Base-by-base conservation (phyloP, 1,140 invertebrate genomes). In the Heliconius himera region DNA sequence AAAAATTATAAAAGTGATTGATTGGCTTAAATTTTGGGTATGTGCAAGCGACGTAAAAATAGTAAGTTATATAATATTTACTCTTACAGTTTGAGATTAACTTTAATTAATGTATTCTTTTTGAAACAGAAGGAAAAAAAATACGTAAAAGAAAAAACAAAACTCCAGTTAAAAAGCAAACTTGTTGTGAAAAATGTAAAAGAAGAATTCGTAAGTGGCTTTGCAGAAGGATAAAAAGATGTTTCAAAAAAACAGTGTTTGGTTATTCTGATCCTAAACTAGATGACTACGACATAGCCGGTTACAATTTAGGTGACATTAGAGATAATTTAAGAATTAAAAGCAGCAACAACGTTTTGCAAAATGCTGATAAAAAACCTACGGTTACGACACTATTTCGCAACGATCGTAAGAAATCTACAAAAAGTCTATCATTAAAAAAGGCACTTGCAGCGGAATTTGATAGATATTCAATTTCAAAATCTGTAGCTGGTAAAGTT, bases 241-340 rank as follows among this genome's bases (percentile, higher is more conserved):
- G 83, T 70, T 38, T 85, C 29, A 85, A 84, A 60, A 84, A 81
- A 66, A 74, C 76, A 33, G 71, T 86, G 49, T 85, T 86, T 76
- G 84, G 83, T 73, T 72, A 74, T 22, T 71, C 78, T 49, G 46
- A 82, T 41, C 81, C 83, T 26, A 72, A 78, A 22, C 60, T 86
- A 36, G 76, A 78, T 22, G 84, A 88, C 13, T 85, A 80, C 66
- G 82, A 86, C 56, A 18, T 87, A 41, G 78, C 71, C 70, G 86
- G 83, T 18, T 56, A 83, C 26, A 82, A 86, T 79, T 72, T 86
- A 60, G 84, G 74, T 3, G 76, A 78, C 13, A 13, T 84, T 8
- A 85, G 76, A 77, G 77, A 85, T 74, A 82, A 81, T 54, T 74
- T 88, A 49, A 80, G 72, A 26, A 73, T 54, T 70, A 82, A 78